A percentile compares a stretch with the other conserved stretches of the same genome.
phyloP scores from a whole-genome alignment of 2,797 vertebrate genomes.

The Naso thynnoides region DNA sequence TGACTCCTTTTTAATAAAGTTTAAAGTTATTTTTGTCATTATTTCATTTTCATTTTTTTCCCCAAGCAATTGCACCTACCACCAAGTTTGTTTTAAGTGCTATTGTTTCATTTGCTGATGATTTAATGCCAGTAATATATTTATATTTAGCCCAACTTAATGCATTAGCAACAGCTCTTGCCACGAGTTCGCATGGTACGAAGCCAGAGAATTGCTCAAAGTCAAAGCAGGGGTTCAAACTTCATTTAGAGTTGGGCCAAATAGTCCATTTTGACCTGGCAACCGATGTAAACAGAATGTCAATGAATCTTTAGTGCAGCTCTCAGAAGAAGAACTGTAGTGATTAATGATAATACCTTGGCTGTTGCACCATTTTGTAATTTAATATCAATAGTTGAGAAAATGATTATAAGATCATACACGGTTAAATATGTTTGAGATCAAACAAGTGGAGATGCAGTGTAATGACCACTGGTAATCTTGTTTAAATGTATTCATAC shows the following conservation, averaged over 20 bases:
- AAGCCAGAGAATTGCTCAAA: conserved; percentile 52
- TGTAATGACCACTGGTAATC: conserved; percentile 50
- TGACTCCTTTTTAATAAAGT: too few relatives aligned
- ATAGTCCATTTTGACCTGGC: conserved; percentile 47
- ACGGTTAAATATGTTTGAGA: conserved; percentile 42
- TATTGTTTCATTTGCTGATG: conserved; percentile 48
- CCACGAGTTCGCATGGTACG: conserved; percentile 42
- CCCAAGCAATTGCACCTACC: conserved; percentile 41
- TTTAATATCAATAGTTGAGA: conserved; percentile 41
- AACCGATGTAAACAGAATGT: conserved; percentile 39
- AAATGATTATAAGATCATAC: conserved; percentile 31
- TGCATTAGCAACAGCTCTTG: conserved; percentile 55
- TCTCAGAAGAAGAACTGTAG: conserved; percentile 11
- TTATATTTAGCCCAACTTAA: conserved; percentile 63
- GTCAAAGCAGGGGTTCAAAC: conserved; percentile 54
- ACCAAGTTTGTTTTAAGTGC: conserved; percentile 52
- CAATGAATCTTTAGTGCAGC: conserved; percentile 24
- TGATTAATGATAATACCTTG: conserved; percentile 19
- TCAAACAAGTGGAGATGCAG: conserved; percentile 49
- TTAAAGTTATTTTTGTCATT: too few relatives aligned
- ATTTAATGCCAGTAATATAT: conserved; percentile 65
- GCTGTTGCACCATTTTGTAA: conserved; percentile 23
- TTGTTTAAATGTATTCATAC: conserved; percentile 58
- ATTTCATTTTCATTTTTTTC: conserved; percentile 14
- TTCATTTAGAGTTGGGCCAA: conserved; percentile 41